These are phyloP conservation scores for Sphaeramia orbicularis DNA, from an alignment of 2,797 vertebrate species.

Conservation along the genomic window DNA sequence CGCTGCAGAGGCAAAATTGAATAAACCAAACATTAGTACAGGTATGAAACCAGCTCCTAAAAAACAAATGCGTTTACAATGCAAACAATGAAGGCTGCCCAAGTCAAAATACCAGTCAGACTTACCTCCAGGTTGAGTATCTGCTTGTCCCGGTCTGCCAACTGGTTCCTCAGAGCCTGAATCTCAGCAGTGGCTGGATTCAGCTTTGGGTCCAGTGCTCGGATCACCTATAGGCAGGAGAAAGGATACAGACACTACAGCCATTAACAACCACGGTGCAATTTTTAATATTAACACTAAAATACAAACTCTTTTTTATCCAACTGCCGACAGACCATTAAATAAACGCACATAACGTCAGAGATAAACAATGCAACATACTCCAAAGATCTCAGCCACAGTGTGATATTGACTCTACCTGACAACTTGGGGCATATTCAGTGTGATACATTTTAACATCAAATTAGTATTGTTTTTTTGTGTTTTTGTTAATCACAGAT, in stretches of 20 bases:
- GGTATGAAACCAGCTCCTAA: background rate
- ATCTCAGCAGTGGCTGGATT: conserved; percentile 98
- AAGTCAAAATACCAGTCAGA: background rate
- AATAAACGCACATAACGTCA: background rate
- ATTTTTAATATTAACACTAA: background rate
- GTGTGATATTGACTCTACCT: no score
- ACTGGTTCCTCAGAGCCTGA: conserved; percentile 90
- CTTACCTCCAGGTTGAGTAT: conserved; percentile 92
- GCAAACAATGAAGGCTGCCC: background rate
- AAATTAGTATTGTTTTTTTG: no score
- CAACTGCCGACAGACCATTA: no score
- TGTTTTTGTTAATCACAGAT: no score
- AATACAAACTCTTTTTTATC: no score
- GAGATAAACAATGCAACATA: no score
- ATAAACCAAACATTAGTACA: background rate
- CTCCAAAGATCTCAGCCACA: no score
- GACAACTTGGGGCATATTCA: no score
- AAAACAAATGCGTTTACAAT: background rate
- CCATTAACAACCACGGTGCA: background rate
- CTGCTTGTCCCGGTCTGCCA: conserved; percentile 92
- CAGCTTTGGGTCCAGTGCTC: conserved; percentile 95
- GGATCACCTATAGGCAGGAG: conserved; percentile 89
- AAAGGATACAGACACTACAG: background rate
- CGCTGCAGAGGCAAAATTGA: conserved; percentile 79
- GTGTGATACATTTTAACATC: no score